Percentiles rank a stretch among this genome's conserved stretches.
Evolutionary conservation across 2,797 vertebrate genomes (phyloP).

Genomic region (Rhinophrynus dorsalis): DNA sequence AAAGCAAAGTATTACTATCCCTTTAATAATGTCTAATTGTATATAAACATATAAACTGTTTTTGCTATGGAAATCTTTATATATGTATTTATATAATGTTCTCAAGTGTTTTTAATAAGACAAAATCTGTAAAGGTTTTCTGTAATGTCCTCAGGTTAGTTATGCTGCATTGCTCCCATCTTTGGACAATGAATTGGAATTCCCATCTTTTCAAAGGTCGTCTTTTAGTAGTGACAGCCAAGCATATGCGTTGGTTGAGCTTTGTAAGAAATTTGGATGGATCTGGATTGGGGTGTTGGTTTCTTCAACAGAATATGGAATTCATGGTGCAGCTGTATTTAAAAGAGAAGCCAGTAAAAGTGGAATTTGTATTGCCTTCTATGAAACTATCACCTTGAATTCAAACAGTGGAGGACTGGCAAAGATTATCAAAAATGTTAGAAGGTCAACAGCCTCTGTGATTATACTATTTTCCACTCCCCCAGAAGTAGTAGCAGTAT

Average conservation of each 20-base stretch:
- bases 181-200: constrained; percentile 4
- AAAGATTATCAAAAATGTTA: background rate
- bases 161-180: background rate
- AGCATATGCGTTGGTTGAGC: background rate
- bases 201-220: constrained; percentile 6
- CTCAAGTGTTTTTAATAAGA: too few species aligned
- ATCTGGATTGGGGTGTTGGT: background rate
- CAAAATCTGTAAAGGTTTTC: too few species aligned
- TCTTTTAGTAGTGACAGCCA: background rate
- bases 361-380: constrained; percentile 4
- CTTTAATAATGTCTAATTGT: too few species aligned
- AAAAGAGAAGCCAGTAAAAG: background rate
- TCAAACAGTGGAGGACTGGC: background rate
- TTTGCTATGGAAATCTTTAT: too few species aligned
- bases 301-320: background rate
- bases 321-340: background rate
- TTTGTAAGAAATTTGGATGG: background rate
- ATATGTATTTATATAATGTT: too few species aligned
- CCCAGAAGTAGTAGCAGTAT: background rate
- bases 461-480: background rate
- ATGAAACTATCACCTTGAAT: background rate
- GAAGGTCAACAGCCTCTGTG: background rate
- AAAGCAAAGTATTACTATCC: too few species aligned
- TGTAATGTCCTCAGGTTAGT: constrained; percentile 25
- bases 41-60: too few species aligned